Evolutionary conservation across 2,113 vertebrate species (phyloP), one percentile per base, ranked within the genome.

Genomic region (Onychorhynchus coronatus): DNA sequence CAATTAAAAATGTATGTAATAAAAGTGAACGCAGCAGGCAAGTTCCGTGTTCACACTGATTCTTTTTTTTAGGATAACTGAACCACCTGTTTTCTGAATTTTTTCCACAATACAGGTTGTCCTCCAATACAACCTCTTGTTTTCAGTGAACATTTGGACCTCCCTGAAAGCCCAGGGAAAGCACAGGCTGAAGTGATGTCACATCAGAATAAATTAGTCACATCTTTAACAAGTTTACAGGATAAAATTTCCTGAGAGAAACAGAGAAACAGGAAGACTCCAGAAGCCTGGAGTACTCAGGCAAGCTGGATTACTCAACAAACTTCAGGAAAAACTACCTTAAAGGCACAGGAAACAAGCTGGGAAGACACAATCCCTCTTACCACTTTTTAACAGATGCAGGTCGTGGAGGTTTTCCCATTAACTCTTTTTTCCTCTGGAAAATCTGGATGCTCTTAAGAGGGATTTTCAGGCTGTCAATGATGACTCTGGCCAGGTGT

Each of bases 391-490:
- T 98, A 89, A 90, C 90, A 39, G 85, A 22, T 27, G 91, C 50
- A 33, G 98, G 97, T 27, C 96, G 97, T 47, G 98, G 98, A 74
- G 98, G 98, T 89, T 97, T 99, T 70, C 98, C 98, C 91, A 84
- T 91, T 11, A 77, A 93, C 8, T 50, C 84, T 56, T 94, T 97
- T 77, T 97, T 98, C 90, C 91, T 97, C 25, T 97, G 84, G 27
- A 97, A 97, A 15, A 85, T 33, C 88, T 93, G 92, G 61, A 87
- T 73, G 85, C 78, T 91, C 50, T 97, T 96, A 59, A 92, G 75
- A 63, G 98, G 96, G 49, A 99, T 90, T 47, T 89, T 96, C 95
- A 99, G 81, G n/a, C 98, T 98, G 35, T 98, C 98, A 25, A 99
- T 72, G 35, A 97, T 95, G 66, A 99, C 98, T 97, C 98, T 98